Base-by-base conservation (phyloP, 1,140 invertebrate species). In the Wasmannia auropunctata region DNA sequence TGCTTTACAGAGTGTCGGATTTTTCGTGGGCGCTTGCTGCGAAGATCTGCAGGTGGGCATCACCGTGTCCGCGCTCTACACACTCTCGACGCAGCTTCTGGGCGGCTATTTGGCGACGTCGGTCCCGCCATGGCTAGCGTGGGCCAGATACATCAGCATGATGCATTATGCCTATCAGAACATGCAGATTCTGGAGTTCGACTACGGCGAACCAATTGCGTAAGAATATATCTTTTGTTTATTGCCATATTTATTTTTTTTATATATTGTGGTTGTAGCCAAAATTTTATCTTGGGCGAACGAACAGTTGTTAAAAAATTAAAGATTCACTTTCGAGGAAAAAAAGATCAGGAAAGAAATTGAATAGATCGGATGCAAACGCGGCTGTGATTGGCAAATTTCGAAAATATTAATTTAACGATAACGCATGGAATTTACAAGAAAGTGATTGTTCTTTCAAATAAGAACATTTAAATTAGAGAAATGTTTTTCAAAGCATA, bases 141-240 rank as follows among this genome's bases (percentile, higher is more conserved):
- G 97, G 97, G 96, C 97, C 90, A 96, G 97, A 84, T 98, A 98
- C 91, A 95, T 97, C 63, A 97, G 96, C 51, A 97, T 98, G 96
- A 97, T 98, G 19, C 97, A 98, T 93, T 98, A 98, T 93, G 97
- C 97, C 67, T 98, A 97, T 93, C 97, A 98, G 92, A 98, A 98
- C 93, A 98, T 98, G 97, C 97, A 98, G 94, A 97, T 98, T 86
- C 95, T 98, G 11, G 98, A 98, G 93, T 98, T 98, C 92, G 96
- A 96, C 81, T 96, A 97, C 92, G 97, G 97, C 89, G 95, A 96
- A 65, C 96, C 96, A 54, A 96, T 98, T 67, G 93, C 93, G 97
- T 98, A 96, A 96, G 96, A 96, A 8, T 67, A 79, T 70, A 77
- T 60, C 54, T 58, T 43, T 43, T 14, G 5, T 43, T 72, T 25